Evolutionary conservation across 2,113 vertebrate species (phyloP), one percentile per base, ranked within the genome.

Genomic region (Butorides virescens): DNA sequence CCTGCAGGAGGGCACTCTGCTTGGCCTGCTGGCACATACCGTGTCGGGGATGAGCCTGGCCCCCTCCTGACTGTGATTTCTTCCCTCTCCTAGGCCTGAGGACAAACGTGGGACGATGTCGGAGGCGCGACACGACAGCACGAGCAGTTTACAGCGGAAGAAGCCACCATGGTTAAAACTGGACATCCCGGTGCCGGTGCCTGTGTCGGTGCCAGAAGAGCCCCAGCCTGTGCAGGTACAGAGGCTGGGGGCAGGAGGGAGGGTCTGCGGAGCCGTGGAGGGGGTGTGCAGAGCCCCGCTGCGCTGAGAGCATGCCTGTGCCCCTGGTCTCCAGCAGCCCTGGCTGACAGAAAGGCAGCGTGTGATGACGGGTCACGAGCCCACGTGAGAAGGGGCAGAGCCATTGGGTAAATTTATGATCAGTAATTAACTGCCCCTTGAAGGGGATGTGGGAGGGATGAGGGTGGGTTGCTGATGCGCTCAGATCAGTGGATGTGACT

Each of bases 151-250:
- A 92, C 99, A 99, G 98, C 98, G 99, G 95, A 99, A 99, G 97
- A 99, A 99, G 96, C 99, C 99, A 0, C 99, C 99, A 37, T 99
- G 99, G 99, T 98, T 99, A 39, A 98, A 98, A 93, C 98, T 99
- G 97, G 99, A 99, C 98, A 99, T 99, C 95, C 99, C 99, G 0
- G 98, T 98, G 94, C 98, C 99, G 0, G 92, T 93, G 17, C 88
- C 98, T 13, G 53, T 98, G 47, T 86, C 96, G 3, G 96, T 98
- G 7, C 96, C 98, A 17, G 99, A 99, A 15, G 99, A 99, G 94
- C 95, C 95, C 10, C 97, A 97, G 91, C 98, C 98, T 32, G 97
- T 99, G 86, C 99, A 99, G 99, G 99, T 99, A 97, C 37, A 11
- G 73, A n/a, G 26, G 8, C 22, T 26, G 44, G 53, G 66, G 44